A percentile compares a stretch with the other conserved stretches of the same genome.
These are phyloP conservation scores for Bubo scandiacus DNA, from an alignment of 2,113 vertebrate species.

Conservation along the genomic window DNA sequence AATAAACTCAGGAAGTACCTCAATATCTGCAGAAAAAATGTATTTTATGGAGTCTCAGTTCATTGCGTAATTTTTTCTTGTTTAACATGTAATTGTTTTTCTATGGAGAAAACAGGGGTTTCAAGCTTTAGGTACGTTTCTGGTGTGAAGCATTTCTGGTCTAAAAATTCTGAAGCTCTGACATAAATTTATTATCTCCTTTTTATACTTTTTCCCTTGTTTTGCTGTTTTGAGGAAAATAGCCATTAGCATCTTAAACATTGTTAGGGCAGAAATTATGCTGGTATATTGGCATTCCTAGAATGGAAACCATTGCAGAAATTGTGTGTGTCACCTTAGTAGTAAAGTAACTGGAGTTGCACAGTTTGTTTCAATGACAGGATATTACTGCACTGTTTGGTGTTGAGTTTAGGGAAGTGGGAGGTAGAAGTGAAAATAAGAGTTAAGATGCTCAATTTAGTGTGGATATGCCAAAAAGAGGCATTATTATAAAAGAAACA, in stretches of 20 bases:
- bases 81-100: neutral
- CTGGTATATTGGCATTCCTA: fast-evolving
- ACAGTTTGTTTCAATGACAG: neutral
- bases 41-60: neutral
- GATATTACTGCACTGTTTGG: neutral
- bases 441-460: neutral
- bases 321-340: neutral
- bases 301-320: neutral
- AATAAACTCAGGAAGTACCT: neutral
- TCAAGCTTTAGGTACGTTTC: neutral
- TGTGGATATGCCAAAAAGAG: neutral
- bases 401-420: neutral
- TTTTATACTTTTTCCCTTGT: neutral
- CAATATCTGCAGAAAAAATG: neutral
- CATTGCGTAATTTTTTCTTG: neutral
- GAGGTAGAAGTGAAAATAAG: neutral
- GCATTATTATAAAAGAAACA: neutral
- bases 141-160: neutral
- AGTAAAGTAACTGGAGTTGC: neutral
- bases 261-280: neutral
- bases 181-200: neutral
- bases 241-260: neutral
- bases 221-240: neutral
- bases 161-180: neutral
- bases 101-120: neutral